phyloP scores from a whole-genome alignment of 2,888 invertebrate genomes.

The Acleris sparsana region DNA sequence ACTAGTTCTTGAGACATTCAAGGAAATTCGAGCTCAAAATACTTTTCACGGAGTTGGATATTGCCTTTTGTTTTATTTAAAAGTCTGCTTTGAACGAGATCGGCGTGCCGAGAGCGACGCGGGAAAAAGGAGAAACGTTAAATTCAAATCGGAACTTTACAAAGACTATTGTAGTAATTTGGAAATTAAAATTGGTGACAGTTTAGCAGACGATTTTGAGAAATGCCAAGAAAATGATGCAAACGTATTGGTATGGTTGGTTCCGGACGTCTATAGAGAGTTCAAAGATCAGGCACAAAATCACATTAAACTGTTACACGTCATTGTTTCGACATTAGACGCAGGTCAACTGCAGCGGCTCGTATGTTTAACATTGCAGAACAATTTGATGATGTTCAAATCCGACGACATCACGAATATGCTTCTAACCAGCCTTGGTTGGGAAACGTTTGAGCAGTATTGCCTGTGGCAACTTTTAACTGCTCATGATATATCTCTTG shows the following conservation, averaged over 20 bases:
- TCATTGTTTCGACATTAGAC: slow-evolving; percentile 95
- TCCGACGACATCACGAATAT: slow-evolving; percentile 89
- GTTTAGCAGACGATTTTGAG: slow-evolving; percentile 92
- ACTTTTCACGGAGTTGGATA: slow-evolving; percentile 91
- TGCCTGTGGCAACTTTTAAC: slow-evolving; percentile 98
- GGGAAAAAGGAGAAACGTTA: slow-evolving; percentile 82
- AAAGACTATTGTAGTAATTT: slow-evolving; percentile 93
- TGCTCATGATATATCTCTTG: slow-evolving; percentile 97
- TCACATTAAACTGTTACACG: slow-evolving; percentile 93
- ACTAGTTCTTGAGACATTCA: slow-evolving; percentile 90
- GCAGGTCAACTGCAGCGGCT: slow-evolving; percentile 94
- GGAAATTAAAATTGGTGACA: slow-evolving; percentile 89
- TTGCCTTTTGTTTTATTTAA: slow-evolving; percentile 94
- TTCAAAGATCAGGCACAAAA: slow-evolving; percentile 94
- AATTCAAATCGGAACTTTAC: slow-evolving; percentile 93
- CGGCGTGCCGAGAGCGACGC: slow-evolving; percentile 73
- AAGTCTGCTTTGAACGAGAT: slow-evolving; percentile 86
- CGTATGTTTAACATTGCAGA: slow-evolving; percentile 95
- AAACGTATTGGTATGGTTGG: slow-evolving; percentile 93
- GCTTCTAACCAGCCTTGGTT: slow-evolving; percentile 92
- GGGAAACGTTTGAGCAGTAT: slow-evolving; percentile 99
- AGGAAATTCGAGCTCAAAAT: slow-evolving; percentile 88
- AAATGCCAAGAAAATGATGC: slow-evolving; percentile 95
- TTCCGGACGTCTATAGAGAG: slow-evolving; percentile 96
- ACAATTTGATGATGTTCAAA: slow-evolving; percentile 92